Conservation (phyloP, 2,888 invertebrate species). For the Heliconius ethilla region DNA sequence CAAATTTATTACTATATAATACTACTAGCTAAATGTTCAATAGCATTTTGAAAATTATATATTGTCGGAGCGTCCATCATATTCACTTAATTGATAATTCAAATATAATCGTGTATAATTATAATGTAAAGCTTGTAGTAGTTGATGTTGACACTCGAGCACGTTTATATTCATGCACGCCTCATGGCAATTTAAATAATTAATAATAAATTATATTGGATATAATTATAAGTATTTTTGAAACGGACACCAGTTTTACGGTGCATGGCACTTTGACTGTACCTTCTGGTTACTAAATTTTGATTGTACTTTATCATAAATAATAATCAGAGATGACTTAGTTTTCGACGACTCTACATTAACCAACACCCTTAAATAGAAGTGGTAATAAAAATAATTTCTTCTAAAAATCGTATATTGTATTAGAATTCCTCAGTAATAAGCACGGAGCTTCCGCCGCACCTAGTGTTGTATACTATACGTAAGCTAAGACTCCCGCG, state of each 20-base stretch:
- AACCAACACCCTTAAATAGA: constrained; percentile 18
- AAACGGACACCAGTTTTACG: constrained; percentile 33
- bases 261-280: constrained; percentile 31
- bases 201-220: constrained; percentile 27
- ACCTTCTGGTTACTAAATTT: constrained; percentile 30
- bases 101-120: constrained; percentile 18
- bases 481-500: constrained; percentile 54
- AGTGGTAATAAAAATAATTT: neutral
- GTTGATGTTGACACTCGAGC: constrained; percentile 28
- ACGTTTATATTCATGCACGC: constrained; percentile 38
- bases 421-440: constrained; percentile 61
- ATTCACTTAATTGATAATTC: constrained; percentile 17
- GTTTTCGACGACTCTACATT: constrained; percentile 43
- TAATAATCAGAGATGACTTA: constrained; percentile 30
- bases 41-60: neutral
- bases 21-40: constrained; percentile 24
- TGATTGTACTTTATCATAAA: constrained; percentile 31
- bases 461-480: constrained; percentile 55
- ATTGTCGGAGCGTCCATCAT: constrained; percentile 22
- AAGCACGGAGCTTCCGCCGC: constrained; percentile 71
- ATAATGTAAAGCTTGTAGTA: constrained; percentile 29
- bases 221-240: constrained; percentile 20
- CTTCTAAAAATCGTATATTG: constrained; percentile 46
- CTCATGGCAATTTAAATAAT: constrained; percentile 20
- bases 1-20: constrained; percentile 14